Conservation (phyloP, 2,888 invertebrate genomes). For the Nomada ruficornis region DNA sequence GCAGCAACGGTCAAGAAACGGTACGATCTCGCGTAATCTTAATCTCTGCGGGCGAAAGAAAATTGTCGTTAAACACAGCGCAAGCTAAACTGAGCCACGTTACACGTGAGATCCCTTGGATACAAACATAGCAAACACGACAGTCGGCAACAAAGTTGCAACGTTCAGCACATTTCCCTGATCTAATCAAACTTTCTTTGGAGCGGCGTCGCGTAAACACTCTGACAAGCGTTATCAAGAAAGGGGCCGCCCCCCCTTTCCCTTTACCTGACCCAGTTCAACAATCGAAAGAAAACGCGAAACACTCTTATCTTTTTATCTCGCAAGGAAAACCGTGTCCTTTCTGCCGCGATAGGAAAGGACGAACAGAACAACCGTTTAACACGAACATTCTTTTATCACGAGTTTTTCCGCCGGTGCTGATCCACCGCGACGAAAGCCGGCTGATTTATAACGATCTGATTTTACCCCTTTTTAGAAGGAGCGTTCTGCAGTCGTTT, state of each 20-base stretch:
- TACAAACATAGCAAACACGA: neutral
- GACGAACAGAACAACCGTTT: neutral
- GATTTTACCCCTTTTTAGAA: conserved; percentile 68
- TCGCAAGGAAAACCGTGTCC: neutral
- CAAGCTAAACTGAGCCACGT: neutral
- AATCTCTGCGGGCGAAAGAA: conserved; percentile 3
- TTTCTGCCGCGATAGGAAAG: neutral
- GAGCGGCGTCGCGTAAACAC: conserved; percentile 21
- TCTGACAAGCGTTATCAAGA: conserved; percentile 13
- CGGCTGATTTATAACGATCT: conserved; percentile 79
- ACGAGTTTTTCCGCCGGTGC: neutral
- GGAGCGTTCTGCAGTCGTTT: conserved; percentile 7
- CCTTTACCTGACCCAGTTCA: neutral
- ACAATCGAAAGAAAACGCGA: neutral
- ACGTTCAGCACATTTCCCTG: conserved; percentile 4
- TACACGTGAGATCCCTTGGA: no score
- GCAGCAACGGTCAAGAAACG: conserved; percentile 15
- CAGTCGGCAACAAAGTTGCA: conserved; percentile 11
- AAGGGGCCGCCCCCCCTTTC: neutral
- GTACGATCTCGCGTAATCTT: conserved; percentile 51
- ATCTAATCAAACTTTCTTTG: conserved; percentile 23
- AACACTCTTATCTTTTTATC: neutral
- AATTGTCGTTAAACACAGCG: conserved; percentile 23
- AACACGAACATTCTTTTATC: conserved; percentile 18
- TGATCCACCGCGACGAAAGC: conserved; percentile 21